Percentiles rank a stretch among this genome's conserved stretches.
phyloP scores from a whole-genome alignment of 1,140 invertebrate genomes.

The Cyclargus thomasi region DNA sequence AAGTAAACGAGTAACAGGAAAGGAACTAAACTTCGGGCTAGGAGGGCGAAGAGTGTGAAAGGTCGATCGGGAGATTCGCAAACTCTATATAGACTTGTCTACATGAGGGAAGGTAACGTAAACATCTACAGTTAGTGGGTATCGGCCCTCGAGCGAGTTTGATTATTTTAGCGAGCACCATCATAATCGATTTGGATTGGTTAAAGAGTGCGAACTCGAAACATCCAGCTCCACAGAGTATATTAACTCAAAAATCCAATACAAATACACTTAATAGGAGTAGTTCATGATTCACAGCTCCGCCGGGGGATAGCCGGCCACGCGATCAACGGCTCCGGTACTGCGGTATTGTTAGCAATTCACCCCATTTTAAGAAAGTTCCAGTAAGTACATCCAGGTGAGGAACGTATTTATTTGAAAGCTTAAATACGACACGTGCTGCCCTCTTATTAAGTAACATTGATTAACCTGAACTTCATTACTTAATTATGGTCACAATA shows the following conservation, averaged over 20 bases:
- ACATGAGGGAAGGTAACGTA: not conserved
- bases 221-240: not conserved
- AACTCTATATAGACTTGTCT: not conserved
- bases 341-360: constrained; percentile 4
- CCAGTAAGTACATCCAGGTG: not conserved
- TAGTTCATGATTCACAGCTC: not conserved
- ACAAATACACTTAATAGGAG: not conserved
- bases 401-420: not conserved
- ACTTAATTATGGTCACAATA: too few species aligned
- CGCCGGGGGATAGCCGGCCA: not conserved
- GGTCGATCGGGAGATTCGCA: constrained; percentile 1
- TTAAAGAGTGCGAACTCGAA: not conserved
- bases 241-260: not conserved
- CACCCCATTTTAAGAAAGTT: not conserved
- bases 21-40: not conserved
- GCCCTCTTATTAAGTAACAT: too few species aligned
- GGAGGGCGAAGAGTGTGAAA: not conserved
- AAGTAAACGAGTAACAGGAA: not conserved
- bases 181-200: constrained; percentile 6
- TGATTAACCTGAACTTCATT: too few species aligned
- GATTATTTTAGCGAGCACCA: not conserved
- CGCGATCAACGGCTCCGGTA: not conserved
- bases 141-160: not conserved
- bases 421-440: not conserved
- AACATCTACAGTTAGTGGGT: not conserved